Base-by-base conservation (phyloP, 2,113 vertebrate species). In the Zosterops japonicus region DNA sequence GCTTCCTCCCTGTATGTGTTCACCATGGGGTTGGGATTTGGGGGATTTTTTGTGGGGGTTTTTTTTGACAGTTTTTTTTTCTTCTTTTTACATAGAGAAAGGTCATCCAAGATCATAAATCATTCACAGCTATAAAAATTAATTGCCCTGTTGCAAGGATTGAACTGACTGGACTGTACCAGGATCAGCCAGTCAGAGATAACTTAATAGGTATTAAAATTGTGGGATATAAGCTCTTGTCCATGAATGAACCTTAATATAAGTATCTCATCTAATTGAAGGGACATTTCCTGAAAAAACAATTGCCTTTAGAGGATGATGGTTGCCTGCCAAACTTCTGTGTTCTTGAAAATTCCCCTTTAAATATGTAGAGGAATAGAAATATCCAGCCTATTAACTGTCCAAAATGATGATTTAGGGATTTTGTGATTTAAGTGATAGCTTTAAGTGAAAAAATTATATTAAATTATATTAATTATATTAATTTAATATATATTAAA, bases 1-100 rank as follows among this genome's bases (percentile, higher is more conserved):
- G 17, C 21, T 76, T 83, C 23, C 28, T 80, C 25, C 10, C 17
- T 36, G 6, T 39, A 16, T 24, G 12, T 31, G 35, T 46, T 74
- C 12, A 7, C 14, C 9, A 23, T 12, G 14, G 14, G 6, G 7
- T 21, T 50, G 27, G 22, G 6, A 1, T 29, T 60, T n/a, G 12
- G 4, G 11, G 8, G 2, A 11, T 11, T 23, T 65, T 65, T 84
- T 7, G 14, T 1, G 3, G 12, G 7, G 4, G n/a, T n/a, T 0
- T 18, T 33, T 86, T 87, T 28, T 53, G 12, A 4, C 15, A 18
- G 12, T 8, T 60, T 50, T 60, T 60, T 39, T 31, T 75, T 59
- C 25, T 21, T 49, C 75, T 49, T 74, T 67, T 55, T 39, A 68
- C 19, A 33, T 21, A 71, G 47, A 63, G 50, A 75, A 95, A 47